Base-by-base conservation (phyloP, 2,888 invertebrate species). In the Napeogenes inachia region DNA sequence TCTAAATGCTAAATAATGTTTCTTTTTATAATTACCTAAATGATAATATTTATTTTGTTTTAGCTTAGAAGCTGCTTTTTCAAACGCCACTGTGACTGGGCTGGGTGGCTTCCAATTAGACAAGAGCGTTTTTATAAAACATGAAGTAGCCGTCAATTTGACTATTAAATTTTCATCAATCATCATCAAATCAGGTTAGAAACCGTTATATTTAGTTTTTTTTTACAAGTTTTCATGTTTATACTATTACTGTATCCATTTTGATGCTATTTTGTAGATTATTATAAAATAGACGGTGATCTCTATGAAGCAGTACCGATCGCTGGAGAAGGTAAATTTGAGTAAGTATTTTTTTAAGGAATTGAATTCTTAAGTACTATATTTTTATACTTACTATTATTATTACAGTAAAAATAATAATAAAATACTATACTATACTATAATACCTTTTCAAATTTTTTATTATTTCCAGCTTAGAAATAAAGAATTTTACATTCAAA, bases 201-300 rank as follows among this genome's bases (percentile, higher is more conserved):
- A 57, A 58, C 55, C 13, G 4, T 13, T 6, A n/a, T 13, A 35
- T 13, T 10, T 5, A 50, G 1, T n/a, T 3, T 32, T 38, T 35
- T 54, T 6, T 5, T 30, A 21, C 21, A 21, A 21, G 21, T 21
- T 21, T 21, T 21, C 21, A 21, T 38, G 2, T 45, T 54, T 13
- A 46, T n/a, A 3, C 3, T 38, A 46, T 13, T 21, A 13, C 6
- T 45, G n/a, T 13, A 12, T 4, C 30, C 5, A 32, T 8, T 12
- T 38, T 58, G n/a, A 13, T 10, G 32, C 0, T 60, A 59, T 54
- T 70, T 78, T 74, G 8, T 75, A 86, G 86, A 80, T 21, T 61
- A 73, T 60, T 87, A 85, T 47, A 71, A 79, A 56, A 70, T 86
- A 70, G 61, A 72, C 8, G 85, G 85, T 21, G 70, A 68, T 61